phyloP scores from a whole-genome alignment of 2,113 vertebrate genomes.

The Raja brachyura region DNA sequence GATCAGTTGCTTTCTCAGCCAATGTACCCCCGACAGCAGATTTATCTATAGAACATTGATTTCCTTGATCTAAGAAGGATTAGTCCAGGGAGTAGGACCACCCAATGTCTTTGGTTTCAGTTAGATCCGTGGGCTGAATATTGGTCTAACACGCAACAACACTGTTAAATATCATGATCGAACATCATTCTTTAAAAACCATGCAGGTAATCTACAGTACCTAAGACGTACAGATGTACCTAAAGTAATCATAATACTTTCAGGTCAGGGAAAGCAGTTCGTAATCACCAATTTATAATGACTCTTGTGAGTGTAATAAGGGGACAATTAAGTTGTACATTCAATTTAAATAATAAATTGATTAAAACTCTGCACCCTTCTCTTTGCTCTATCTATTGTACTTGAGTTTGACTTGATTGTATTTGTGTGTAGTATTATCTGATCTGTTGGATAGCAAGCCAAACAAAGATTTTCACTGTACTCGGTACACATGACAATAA shows the following conservation, averaged over 20 bases:
- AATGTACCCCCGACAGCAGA: background rate
- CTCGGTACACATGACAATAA: no score
- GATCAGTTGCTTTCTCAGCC: conserved; percentile 25
- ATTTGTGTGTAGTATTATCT: no score
- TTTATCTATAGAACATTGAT: conserved; percentile 42
- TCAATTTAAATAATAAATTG: background rate
- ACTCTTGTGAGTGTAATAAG: background rate
- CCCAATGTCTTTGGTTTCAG: conserved; percentile 42
- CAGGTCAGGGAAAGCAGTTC: background rate
- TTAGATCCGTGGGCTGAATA: conserved; percentile 16
- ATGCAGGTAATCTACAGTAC: background rate
- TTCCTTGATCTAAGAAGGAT: conserved; percentile 44
- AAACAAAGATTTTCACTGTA: no score
- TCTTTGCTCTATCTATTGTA: no score
- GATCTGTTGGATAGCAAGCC: no score
- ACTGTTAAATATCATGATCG: background rate
- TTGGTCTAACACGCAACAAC: conserved; percentile 35
- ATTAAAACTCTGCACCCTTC: background rate
- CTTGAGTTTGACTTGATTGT: no score
- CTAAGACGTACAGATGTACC: background rate
- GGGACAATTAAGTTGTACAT: background rate
- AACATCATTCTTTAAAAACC: background rate
- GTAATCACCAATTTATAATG: background rate
- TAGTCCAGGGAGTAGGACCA: conserved; percentile 42
- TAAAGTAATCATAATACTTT: background rate